phyloP scores from a whole-genome alignment of 2,888 invertebrate genomes.

The Smittia aterrima region DNA sequence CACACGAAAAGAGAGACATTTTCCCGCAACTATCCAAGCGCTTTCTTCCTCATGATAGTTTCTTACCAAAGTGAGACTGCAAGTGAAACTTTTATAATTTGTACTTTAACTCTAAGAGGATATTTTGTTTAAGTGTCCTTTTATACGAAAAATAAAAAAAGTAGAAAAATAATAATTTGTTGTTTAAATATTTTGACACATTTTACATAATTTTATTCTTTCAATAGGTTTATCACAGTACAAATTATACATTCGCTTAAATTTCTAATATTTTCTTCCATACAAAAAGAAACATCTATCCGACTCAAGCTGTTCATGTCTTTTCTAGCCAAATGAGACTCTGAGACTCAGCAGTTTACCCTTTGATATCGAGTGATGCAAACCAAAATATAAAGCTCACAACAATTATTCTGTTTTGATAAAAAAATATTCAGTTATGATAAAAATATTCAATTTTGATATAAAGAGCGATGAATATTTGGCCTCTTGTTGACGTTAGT shows the following conservation, averaged over 20 bases:
- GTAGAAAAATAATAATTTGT: constrained; percentile 18
- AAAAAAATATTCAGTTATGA: neutral
- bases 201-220: constrained; percentile 12
- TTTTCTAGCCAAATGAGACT: neutral
- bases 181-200: too few species aligned
- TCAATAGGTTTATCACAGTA: constrained; percentile 37
- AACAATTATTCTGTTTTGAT: neutral
- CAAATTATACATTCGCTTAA: constrained; percentile 34
- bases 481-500: neutral
- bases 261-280: neutral
- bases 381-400: neutral
- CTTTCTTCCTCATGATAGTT: constrained; percentile 3
- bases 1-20: constrained; percentile 31
- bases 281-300: neutral
- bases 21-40: neutral
- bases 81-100: constrained; percentile 17
- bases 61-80: constrained; percentile 11
- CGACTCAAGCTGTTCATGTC: neutral
- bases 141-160: constrained; percentile 38
- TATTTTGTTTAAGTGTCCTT: constrained; percentile 40
- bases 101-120: constrained; percentile 40
- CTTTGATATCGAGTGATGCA: neutral
- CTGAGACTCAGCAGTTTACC: neutral
- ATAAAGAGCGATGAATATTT: neutral
- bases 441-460: neutral